phyloP scores from a whole-genome alignment of 2,888 invertebrate genomes.

The Leptinotarsa peninsularis region DNA sequence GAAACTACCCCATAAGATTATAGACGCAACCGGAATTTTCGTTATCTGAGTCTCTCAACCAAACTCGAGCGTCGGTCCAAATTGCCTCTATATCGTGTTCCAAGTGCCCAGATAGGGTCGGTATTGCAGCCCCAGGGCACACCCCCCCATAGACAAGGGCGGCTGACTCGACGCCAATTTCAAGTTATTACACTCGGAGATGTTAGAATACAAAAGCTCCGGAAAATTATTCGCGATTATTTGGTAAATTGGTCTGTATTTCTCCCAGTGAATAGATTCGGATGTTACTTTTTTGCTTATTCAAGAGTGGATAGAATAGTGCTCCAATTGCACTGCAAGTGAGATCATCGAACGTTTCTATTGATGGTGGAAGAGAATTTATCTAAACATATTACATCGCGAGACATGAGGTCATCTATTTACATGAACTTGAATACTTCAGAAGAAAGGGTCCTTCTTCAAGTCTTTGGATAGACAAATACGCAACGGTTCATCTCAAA shows the following conservation, averaged over 20 bases:
- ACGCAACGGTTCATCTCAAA: too few relatives aligned
- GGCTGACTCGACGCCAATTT: conserved; percentile 34
- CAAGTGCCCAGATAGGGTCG: conserved; percentile 30
- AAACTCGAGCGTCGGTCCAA: conserved; percentile 13
- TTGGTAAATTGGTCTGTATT: neutral
- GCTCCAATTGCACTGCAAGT: too few relatives aligned
- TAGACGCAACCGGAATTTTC: conserved; percentile 8
- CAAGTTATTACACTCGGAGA: conserved; percentile 31
- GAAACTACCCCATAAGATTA: conserved; percentile 3
- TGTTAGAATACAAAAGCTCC: conserved; percentile 14
- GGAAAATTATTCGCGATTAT: conserved; percentile 14
- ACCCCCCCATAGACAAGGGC: conserved; percentile 28
- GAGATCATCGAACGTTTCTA: too few relatives aligned
- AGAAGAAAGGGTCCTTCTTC: too few relatives aligned
- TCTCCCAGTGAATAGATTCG: neutral
- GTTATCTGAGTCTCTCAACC: conserved; percentile 25
- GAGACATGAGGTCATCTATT: too few relatives aligned
- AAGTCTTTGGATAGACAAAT: too few relatives aligned
- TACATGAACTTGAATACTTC: too few relatives aligned
- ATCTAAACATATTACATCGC: too few relatives aligned
- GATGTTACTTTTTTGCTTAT: neutral
- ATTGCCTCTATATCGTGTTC: conserved; percentile 31
- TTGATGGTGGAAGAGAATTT: too few relatives aligned
- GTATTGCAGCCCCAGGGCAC: conserved; percentile 26
- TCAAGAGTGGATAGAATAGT: neutral